Conservation (phyloP, 2,888 invertebrate species). For the Lepidochrysops patricia region DNA sequence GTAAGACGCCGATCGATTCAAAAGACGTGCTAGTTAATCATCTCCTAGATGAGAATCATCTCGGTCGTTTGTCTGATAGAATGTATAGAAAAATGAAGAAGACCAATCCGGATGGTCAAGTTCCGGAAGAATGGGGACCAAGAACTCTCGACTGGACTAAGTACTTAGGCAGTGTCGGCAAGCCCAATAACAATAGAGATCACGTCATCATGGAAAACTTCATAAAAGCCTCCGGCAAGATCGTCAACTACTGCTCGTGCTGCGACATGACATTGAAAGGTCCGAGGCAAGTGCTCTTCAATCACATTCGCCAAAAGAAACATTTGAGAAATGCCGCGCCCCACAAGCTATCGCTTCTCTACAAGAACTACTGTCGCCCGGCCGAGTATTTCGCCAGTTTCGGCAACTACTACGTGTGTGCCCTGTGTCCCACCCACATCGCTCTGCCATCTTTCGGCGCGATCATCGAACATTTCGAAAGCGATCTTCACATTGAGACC, state of each 20-base stretch:
- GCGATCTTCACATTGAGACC: constrained; percentile 46
- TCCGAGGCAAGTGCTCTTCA: constrained; percentile 61
- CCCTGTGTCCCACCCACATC: constrained; percentile 50
- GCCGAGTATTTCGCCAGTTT: constrained; percentile 63
- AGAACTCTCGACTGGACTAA: constrained; percentile 64
- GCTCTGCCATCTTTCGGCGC: constrained; percentile 59
- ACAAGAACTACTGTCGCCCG: constrained; percentile 58
- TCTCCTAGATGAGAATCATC: constrained; percentile 58
- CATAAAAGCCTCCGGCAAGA: constrained; percentile 59
- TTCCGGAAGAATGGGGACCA: constrained; percentile 65
- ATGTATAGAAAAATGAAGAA: constrained; percentile 48
- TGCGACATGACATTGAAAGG: constrained; percentile 66
- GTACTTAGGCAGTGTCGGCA: constrained; percentile 59
- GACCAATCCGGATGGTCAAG: constrained; percentile 43
- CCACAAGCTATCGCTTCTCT: constrained; percentile 48
- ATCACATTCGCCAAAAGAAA: constrained; percentile 66
- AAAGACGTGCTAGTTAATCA: constrained; percentile 48
- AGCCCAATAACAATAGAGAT: constrained; percentile 52
- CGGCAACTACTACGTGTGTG: constrained; percentile 60
- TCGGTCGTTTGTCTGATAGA: constrained; percentile 56
- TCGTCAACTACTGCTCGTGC: constrained; percentile 58
- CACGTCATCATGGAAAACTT: constrained; percentile 66
- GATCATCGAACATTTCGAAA: constrained; percentile 60
- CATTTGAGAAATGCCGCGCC: constrained; percentile 64
- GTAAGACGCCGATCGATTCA: constrained; percentile 42